Conservation (phyloP, 2,797 vertebrate species). For the Nothura maculosa region DNA sequence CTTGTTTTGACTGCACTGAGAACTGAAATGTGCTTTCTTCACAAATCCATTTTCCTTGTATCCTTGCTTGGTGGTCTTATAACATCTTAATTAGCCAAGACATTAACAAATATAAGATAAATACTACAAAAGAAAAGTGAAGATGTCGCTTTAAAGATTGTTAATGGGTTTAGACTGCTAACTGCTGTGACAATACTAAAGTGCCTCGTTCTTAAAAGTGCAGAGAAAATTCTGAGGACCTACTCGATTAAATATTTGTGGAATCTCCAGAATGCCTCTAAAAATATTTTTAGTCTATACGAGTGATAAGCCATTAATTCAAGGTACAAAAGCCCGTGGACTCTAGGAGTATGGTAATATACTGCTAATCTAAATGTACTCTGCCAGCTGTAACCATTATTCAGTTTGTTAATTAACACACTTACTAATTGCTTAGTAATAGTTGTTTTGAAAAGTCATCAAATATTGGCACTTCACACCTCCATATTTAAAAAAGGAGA, state of each 20-base stretch:
- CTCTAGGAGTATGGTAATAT: not conserved
- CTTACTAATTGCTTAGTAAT: not conserved
- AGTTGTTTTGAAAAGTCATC: not conserved
- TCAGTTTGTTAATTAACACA: not conserved
- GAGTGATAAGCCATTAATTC: not conserved
- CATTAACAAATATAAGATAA: not conserved
- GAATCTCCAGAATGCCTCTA: not conserved
- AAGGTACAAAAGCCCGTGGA: not conserved
- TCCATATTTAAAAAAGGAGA: not conserved
- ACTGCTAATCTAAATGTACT: not conserved
- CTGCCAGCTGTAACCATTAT: not conserved
- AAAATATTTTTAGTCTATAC: not conserved
- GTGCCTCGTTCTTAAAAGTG: not conserved
- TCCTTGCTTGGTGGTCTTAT: not conserved
- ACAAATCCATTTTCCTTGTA: not conserved
- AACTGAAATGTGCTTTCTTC: not conserved
- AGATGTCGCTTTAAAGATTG: not conserved
- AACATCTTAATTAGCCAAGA: not conserved
- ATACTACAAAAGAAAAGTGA: not conserved
- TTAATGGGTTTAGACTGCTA: not conserved
- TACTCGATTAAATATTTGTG: not conserved
- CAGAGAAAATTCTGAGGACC: not conserved
- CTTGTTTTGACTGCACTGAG: not conserved
- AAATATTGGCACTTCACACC: not conserved
- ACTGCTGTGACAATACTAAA: not conserved